These are phyloP conservation scores for Patiria pectinifera DNA, from an alignment of 53 echinoderm and acorn worm species.

Conservation along the genomic window DNA sequence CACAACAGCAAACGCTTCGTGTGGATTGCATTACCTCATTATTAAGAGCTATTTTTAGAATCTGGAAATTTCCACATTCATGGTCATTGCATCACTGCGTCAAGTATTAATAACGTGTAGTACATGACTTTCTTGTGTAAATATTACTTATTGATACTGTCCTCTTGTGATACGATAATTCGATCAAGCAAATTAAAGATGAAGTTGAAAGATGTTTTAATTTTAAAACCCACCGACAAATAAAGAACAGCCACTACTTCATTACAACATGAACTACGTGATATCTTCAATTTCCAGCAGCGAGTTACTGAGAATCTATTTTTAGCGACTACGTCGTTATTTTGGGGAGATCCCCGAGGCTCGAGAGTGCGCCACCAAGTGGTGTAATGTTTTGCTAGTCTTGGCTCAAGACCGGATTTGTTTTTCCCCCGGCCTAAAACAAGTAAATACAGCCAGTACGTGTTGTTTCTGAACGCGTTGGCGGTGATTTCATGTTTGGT, in stretches of 20 bases:
- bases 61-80: slow-evolving; percentile 23
- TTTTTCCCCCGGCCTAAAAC: no score
- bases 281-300: neutral
- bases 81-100: neutral
- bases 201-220: neutral
- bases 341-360: neutral
- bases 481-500: no score
- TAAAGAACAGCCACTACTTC: neutral
- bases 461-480: no score
- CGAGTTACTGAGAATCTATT: neutral
- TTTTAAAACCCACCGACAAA: neutral
- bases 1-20: neutral
- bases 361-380: neutral
- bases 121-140: neutral
- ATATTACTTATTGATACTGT: neutral
- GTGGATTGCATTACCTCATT: neutral
- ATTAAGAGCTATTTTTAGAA: slow-evolving; percentile 4
- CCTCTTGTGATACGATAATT: neutral
- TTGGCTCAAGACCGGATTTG: no score
- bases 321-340: neutral
- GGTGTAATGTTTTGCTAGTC: neutral
- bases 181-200: neutral
- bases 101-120: neutral
- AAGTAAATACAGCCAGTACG: no score
- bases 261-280: neutral